These are phyloP conservation scores for Eristalinus aeneus DNA, from an alignment of 2,888 invertebrate genomes.

Conservation along the genomic window DNA sequence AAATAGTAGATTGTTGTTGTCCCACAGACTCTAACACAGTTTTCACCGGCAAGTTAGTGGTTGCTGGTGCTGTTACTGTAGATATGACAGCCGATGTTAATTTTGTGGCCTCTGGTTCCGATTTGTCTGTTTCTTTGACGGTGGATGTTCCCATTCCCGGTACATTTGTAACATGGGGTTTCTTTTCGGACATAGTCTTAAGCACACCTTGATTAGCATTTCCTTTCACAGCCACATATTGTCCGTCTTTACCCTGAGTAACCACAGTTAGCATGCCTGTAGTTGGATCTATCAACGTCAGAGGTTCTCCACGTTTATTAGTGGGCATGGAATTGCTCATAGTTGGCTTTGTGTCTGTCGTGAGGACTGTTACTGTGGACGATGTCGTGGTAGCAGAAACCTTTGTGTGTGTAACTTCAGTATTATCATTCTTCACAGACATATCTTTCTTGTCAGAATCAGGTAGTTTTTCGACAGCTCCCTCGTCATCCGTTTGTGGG, in stretches of 20 bases:
- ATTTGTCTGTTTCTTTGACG: conserved; percentile 74
- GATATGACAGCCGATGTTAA: conserved; percentile 37
- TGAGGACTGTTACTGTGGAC: conserved; percentile 15
- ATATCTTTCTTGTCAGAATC: conserved; percentile 73
- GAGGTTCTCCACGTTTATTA: conserved; percentile 82
- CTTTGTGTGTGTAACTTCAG: conserved; percentile 5
- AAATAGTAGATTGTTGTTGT: background rate
- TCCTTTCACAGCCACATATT: conserved; percentile 83
- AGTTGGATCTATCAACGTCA: conserved; percentile 87
- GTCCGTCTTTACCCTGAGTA: conserved; percentile 86
- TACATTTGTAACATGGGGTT: conserved; percentile 29
- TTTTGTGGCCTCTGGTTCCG: conserved; percentile 72
- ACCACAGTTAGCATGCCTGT: conserved; percentile 86
- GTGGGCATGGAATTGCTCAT: conserved; percentile 54
- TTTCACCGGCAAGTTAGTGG: conserved; percentile 29
- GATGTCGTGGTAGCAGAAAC: conserved; percentile 12
- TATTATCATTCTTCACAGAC: conserved; percentile 72
- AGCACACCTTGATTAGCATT: conserved; percentile 27
- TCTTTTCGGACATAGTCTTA: conserved; percentile 30
- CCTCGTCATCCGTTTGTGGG: conserved; percentile 59
- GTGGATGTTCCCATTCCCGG: conserved; percentile 72
- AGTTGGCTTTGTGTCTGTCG: conserved; percentile 35
- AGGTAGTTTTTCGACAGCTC: conserved; percentile 32
- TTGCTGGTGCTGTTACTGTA: conserved; percentile 58
- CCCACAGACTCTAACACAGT: conserved; percentile 21